A percentile compares a stretch with the other conserved stretches of the same genome.
Evolutionary conservation across 2,888 invertebrate species (phyloP).

Genomic region (Melieria crassipennis): DNA sequence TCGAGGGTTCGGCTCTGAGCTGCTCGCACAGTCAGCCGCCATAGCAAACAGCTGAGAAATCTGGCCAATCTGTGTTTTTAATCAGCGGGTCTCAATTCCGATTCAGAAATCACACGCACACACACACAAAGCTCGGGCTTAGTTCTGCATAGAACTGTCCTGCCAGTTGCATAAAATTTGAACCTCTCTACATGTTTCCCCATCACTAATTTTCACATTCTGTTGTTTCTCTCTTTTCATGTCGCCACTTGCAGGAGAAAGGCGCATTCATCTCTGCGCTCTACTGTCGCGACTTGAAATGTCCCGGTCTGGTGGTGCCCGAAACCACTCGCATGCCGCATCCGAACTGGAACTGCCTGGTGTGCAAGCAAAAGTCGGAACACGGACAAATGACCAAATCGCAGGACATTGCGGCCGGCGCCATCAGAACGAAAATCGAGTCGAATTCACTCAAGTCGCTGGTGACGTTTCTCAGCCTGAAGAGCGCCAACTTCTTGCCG

Average conservation of each 20-base stretch:
- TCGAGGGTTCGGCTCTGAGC: too few species aligned
- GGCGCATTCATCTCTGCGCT: slow-evolving; percentile 61
- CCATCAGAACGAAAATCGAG: slow-evolving; percentile 62
- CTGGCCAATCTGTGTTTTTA: too few species aligned
- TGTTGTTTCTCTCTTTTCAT: background rate
- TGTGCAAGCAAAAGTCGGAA: slow-evolving; percentile 67
- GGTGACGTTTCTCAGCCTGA: slow-evolving; percentile 60
- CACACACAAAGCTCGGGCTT: too few species aligned
- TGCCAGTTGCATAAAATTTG: too few species aligned
- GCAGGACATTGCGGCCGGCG: slow-evolving; percentile 61
- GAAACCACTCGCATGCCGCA: slow-evolving; percentile 70
- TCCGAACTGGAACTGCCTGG: slow-evolving; percentile 75
- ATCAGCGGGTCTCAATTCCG: too few species aligned
- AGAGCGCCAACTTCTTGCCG: slow-evolving; percentile 60
- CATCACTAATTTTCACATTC: slow-evolving; percentile 12
- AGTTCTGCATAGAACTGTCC: too few species aligned
- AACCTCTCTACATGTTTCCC: too few species aligned
- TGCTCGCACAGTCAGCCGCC: too few species aligned
- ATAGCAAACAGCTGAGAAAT: too few species aligned
- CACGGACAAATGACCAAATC: slow-evolving; percentile 61
- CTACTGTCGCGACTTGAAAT: slow-evolving; percentile 67
- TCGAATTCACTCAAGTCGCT: slow-evolving; percentile 56
- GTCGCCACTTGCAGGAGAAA: slow-evolving; percentile 53
- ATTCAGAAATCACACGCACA: too few species aligned
- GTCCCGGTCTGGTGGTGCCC: slow-evolving; percentile 66